Conservation (phyloP, 2,797 vertebrate species). For the Masticophis lateralis region DNA sequence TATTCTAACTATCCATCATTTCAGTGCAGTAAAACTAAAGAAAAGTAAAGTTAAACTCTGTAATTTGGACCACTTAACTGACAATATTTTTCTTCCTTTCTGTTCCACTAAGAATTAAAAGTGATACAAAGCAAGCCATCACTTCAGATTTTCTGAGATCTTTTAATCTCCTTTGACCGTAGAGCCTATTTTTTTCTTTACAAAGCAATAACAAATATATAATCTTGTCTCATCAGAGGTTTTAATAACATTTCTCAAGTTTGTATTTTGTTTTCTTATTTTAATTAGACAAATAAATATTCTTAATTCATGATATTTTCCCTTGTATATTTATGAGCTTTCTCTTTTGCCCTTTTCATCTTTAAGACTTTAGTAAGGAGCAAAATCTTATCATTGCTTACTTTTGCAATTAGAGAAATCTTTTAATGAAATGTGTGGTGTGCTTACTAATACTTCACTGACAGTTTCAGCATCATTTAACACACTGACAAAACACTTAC, state of each 20-base stretch:
- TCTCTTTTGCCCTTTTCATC: not conserved
- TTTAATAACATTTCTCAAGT: not conserved
- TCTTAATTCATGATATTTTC: not conserved
- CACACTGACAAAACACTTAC: constrained; percentile 44
- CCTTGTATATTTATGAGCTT: not conserved
- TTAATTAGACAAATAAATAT: not conserved
- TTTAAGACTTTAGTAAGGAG: not conserved
- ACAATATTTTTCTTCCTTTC: not conserved
- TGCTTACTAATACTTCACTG: not conserved
- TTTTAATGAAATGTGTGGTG: not conserved
- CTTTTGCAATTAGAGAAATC: not conserved
- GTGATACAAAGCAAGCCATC: not conserved
- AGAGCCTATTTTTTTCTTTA: not conserved
- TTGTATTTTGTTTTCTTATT: not conserved
- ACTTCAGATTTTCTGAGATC: not conserved
- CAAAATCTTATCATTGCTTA: not conserved
- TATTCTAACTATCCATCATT: not conserved
- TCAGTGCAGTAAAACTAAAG: not conserved
- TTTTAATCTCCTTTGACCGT: not conserved
- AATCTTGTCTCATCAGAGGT: not conserved
- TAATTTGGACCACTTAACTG: not conserved
- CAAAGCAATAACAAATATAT: not conserved
- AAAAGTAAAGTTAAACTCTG: not conserved
- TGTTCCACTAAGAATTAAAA: not conserved
- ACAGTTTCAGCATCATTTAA: constrained; percentile 49